Base-by-base conservation (phyloP, 2,113 vertebrate genomes). In the Halcyon malimbica region DNA sequence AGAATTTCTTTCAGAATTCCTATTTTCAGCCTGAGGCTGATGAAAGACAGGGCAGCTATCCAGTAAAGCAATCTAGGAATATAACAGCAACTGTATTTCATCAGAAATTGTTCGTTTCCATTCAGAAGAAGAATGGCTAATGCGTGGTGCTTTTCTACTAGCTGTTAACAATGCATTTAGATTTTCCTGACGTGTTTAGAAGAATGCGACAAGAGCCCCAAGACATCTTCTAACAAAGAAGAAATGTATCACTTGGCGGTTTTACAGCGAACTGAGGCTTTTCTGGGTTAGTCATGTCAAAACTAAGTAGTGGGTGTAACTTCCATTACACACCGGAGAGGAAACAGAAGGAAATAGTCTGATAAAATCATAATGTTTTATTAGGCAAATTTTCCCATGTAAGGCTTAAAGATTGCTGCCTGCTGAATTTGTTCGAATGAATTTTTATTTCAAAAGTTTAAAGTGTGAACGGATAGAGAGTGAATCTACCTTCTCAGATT, bases 231-330 rank as follows among this genome's bases (percentile, higher is more conserved):
- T 76, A 88, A 94, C 92, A 96, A 90, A 90, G 78, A 90, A 90
- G 78, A 53, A 93, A 76, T 4, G 0, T 93, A 92, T 95, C 87
- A 46, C 94, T 95, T 90, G 90, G 91, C 4, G 0, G 83, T 96
- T 82, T 69, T 62, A 86, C 82, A 67, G 67, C 0, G 3, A 73
- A 13, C 70, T 24, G 50, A 77, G 54, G 79, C 85, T 96, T 92
- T 96, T 97, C 93, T 95, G 88, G 93, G 93, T 96, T 96, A 95
- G 59, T 21, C 87, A 59, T 85, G 92, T 90, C 92, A 93, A 74
- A 93, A 59, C 59, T 41, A 88, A 94, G 76, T 25, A 57, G 63
- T 83, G 92, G 79, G 93, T 93, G 92, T 94, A 81, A 78, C 88
- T 88, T 62, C 85, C 90, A 96, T 94, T 94, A 83, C 85, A 88